Evolutionary conservation across 2,797 vertebrate genomes (phyloP).

Genomic region (Chaetophractus vellerosus): DNA sequence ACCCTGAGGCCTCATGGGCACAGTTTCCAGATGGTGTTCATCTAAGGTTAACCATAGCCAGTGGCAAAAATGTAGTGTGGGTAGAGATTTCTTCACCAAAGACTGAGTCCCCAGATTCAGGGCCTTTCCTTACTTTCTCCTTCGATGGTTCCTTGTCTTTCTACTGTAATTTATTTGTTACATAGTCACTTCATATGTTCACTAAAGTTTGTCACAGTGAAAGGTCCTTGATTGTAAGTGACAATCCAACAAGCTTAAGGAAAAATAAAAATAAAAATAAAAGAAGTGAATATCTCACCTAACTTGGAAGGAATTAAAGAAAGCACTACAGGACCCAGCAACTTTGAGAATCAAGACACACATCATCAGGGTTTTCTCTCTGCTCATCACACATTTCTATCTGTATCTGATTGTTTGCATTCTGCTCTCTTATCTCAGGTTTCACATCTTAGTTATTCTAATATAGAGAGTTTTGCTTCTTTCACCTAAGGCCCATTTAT

Average conservation of each 20-base stretch:
- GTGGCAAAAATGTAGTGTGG: background rate
- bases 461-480: background rate
- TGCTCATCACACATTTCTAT: background rate
- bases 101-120: background rate
- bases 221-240: background rate
- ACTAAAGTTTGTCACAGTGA: background rate
- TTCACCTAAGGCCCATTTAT: background rate
- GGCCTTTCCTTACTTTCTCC: background rate
- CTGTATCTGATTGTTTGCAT: constrained; percentile 14
- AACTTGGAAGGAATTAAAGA: background rate
- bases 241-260: constrained; percentile 39
- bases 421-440: background rate
- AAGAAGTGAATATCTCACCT: background rate
- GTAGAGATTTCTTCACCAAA: background rate
- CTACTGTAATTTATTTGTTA: constrained; percentile 1
- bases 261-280: constrained; percentile 38
- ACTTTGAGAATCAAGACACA: background rate
- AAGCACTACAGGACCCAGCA: background rate
- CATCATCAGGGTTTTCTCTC: background rate
- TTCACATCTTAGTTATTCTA: background rate
- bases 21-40: background rate
- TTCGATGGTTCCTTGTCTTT: background rate
- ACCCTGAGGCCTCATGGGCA: background rate
- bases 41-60: background rate
- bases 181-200: background rate